Percentiles rank a stretch among this genome's conserved stretches.
These are phyloP conservation scores for human (Homo sapiens) DNA, from an alignment of 2,113 vertebrate species.

Conservation along the genomic window GRCh38 chr1:172657001-172657500, in stretches of 20 bases:
- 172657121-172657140: neutral
- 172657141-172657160: neutral
- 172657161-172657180: neutral
- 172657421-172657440: neutral
- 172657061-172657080: neutral
- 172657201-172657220: fast-evolving
- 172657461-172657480: neutral
- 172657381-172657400: neutral
- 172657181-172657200: neutral
- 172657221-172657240: neutral
- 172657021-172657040: neutral
- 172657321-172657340: neutral
- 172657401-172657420: neutral
- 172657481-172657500: neutral
- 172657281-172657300: neutral
- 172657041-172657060: no score
- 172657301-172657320: neutral
- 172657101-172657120: no score
- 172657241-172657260: neutral
- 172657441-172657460: neutral
- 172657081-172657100: neutral
- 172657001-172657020: neutral
- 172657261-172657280: neutral
- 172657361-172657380: neutral
- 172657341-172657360: neutral